Base-by-base conservation (phyloP, 2,113 vertebrate genomes). In the Cebidichthys violaceus region DNA sequence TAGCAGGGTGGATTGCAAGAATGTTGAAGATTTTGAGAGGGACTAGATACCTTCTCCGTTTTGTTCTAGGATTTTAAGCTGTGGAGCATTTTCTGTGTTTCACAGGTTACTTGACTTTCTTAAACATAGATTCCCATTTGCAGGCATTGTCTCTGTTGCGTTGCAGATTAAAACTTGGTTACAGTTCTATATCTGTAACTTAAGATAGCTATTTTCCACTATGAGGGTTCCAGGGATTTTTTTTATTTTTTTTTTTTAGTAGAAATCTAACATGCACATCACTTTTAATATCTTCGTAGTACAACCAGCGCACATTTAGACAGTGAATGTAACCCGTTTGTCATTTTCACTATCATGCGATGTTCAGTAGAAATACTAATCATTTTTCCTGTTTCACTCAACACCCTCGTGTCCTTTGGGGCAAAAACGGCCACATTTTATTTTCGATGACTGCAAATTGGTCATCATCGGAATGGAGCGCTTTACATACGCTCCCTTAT, bases 1-100 rank as follows among this genome's bases (percentile, higher is more conserved):
- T 86, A 88, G 92, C 93, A 88, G 91, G 92, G 92, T 92, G 91
- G 88, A 94, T 89, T 89, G 92, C 90, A 92, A 81, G 70, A 90
- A 70, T 76, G 83, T 80, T 81, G 83, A 87, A 54, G 86, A 90
- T 83, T 88, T 89, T 86, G 76, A 90, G 86, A 88, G 88, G 77
- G 88, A 86, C 81, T 94, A 92, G 90, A 73, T 91, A 81, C 74
- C 78, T 89, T 81, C 85, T 87, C 55, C 37, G 82, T 82, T 89
- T 89, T 79, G 29, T 86, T 69, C 61, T 84, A 90, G 78, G 79
- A 88, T 88, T 89, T 91, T 86, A 90, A 86, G 54, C 81, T 88
- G 91, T 93, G 92, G 87, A 93, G 86, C 91, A 88, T 90, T 88
- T 90, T 83, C 27, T 75, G 11, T 91, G 91, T 94, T 94, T 93